phyloP scores from a whole-genome alignment of 2,113 vertebrate genomes.

The Pterocles burchelli region DNA sequence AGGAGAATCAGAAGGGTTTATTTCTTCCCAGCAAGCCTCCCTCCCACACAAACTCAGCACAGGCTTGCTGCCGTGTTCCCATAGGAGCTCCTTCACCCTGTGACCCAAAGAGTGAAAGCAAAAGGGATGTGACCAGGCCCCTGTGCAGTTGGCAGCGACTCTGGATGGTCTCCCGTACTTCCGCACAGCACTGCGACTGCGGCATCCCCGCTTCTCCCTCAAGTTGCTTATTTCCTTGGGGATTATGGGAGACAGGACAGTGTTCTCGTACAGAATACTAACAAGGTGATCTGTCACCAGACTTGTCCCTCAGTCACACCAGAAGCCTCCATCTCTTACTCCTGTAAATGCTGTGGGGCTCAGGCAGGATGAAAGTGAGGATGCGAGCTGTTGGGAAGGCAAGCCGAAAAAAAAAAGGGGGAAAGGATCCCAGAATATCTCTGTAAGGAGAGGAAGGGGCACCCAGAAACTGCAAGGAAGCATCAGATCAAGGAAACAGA shows the following conservation, averaged over 20 bases:
- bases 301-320: background rate
- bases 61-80: background rate
- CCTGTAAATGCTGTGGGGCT: background rate
- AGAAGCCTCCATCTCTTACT: background rate
- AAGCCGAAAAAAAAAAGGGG: background rate
- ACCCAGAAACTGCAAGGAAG: background rate
- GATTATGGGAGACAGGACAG: background rate
- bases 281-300: background rate
- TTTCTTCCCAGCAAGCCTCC: background rate
- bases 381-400: background rate
- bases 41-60: background rate
- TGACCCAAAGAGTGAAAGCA: background rate
- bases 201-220: background rate
- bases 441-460: background rate
- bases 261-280: background rate
- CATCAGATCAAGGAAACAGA: background rate
- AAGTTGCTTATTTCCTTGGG: background rate
- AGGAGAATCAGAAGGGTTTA: background rate
- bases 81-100: background rate
- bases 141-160: background rate
- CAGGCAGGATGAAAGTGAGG: background rate
- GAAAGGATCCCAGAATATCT: background rate
- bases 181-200: fast-evolving
- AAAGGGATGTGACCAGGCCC: background rate
- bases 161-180: fast-evolving